Percentiles rank a stretch among this genome's conserved stretches.
Evolutionary conservation across 2,888 invertebrate genomes (phyloP).

Genomic region (Dicycla oo): DNA sequence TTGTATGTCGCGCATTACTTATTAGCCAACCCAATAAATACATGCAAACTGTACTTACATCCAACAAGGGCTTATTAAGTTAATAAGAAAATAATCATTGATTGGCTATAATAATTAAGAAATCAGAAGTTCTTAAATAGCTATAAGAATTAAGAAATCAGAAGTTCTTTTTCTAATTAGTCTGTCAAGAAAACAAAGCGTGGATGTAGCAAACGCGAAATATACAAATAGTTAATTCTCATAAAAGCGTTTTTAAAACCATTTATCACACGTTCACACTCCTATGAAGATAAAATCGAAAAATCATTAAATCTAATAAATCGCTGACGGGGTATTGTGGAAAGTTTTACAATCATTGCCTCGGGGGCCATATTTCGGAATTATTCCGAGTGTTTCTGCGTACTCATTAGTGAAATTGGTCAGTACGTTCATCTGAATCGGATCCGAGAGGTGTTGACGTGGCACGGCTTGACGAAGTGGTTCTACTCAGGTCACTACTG

Average conservation of each 20-base stretch:
- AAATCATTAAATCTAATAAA: conserved; percentile 44
- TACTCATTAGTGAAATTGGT: conserved; percentile 77
- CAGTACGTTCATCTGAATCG: conserved; percentile 40
- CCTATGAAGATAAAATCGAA: conserved; percentile 31
- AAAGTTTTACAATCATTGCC: conserved; percentile 58
- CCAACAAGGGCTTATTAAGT: too few relatives aligned
- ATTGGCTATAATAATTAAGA: too few relatives aligned
- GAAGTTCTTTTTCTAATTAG: neutral
- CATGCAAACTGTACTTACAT: too few relatives aligned
- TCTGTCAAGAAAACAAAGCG: neutral
- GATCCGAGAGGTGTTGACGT: conserved; percentile 44
- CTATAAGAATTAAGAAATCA: too few relatives aligned
- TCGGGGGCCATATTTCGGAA: conserved; percentile 45
- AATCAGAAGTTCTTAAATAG: neutral
- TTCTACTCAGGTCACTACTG: conserved; percentile 30
- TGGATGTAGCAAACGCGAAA: neutral
- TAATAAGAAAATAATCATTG: too few relatives aligned
- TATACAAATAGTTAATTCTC: neutral
- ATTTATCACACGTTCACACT: conserved; percentile 25
- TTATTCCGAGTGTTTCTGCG: conserved; percentile 59
- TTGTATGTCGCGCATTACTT: too few relatives aligned
- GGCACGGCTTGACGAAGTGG: conserved; percentile 52
- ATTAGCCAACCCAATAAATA: too few relatives aligned
- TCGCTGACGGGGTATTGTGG: conserved; percentile 35
- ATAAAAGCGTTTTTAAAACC: neutral